Percentiles rank a stretch among this genome's conserved stretches.
Conservation (phyloP, 2,797 vertebrate genomes). For the Molossus alvarezi region DNA sequence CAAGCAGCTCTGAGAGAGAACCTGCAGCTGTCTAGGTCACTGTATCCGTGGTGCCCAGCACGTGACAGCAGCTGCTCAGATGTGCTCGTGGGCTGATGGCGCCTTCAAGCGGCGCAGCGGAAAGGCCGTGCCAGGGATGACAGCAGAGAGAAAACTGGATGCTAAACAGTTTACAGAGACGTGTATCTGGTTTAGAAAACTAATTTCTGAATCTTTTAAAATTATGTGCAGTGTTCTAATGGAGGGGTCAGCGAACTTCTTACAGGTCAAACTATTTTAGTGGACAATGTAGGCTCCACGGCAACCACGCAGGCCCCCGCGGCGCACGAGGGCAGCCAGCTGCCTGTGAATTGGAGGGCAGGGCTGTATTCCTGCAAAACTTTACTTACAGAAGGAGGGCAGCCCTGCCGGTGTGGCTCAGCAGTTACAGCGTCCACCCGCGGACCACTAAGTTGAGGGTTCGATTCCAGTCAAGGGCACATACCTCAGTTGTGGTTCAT, state of each 20-base stretch:
- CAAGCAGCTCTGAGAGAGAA: background rate
- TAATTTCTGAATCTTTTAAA: constrained; percentile 43
- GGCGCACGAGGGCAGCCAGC: background rate
- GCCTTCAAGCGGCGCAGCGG: too few relatives aligned
- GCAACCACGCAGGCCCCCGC: background rate
- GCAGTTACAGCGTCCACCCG: too few relatives aligned
- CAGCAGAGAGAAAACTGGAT: background rate
- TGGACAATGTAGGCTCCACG: background rate
- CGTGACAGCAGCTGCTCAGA: background rate
- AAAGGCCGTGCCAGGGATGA: background rate
- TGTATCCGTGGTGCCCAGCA: background rate
- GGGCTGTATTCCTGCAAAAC: background rate
- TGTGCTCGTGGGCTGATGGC: background rate
- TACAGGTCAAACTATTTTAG: background rate
- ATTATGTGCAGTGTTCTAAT: constrained; percentile 37
- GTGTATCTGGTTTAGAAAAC: background rate
- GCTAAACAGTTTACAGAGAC: background rate
- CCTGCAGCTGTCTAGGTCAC: background rate
- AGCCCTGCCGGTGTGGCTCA: background rate
- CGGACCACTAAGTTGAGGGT: too few relatives aligned
- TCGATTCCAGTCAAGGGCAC: too few relatives aligned
- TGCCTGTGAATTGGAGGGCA: background rate
- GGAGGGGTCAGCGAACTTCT: background rate
- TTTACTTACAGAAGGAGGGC: constrained; percentile 21
- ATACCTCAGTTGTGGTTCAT: too few relatives aligned